phyloP scores from a whole-genome alignment of 1,140 invertebrate species.

The Ceratosolen fusciceps region DNA sequence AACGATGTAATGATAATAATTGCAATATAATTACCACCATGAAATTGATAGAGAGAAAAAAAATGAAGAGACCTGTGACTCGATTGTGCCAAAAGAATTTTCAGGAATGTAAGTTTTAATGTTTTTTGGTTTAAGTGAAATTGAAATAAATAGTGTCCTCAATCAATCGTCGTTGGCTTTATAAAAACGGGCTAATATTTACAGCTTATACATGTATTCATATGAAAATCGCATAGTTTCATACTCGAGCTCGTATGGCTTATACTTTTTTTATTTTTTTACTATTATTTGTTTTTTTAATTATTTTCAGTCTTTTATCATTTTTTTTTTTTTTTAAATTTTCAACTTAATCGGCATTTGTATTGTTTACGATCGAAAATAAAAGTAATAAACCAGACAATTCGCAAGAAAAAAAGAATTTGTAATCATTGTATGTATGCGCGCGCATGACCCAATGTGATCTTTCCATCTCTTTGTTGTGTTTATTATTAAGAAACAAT shows the following conservation, averaged over 20 bases:
- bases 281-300: constrained; percentile 12
- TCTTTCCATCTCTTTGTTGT: background rate
- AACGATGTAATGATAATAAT: constrained; percentile 5
- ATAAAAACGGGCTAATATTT: constrained; percentile 38
- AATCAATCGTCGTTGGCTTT: constrained; percentile 28
- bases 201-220: constrained; percentile 46
- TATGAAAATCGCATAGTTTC: constrained; percentile 48
- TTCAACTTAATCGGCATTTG: constrained; percentile 16
- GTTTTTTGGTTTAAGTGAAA: constrained; percentile 13
- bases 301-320: background rate
- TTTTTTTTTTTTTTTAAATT: constrained; percentile 32
- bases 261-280: background rate
- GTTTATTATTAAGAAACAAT: background rate
- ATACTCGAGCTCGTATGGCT: constrained; percentile 42
- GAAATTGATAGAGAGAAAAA: background rate
- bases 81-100: background rate
- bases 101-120: constrained; percentile 31
- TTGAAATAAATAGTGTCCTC: constrained; percentile 23
- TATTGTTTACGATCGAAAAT: background rate
- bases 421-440: background rate
- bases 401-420: constrained; percentile 17
- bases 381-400: background rate
- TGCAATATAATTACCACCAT: background rate
- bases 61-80: background rate
- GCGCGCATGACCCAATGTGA: constrained; percentile 1